Evolutionary conservation across 2,113 vertebrate genomes (phyloP), one percentile per base, ranked within the genome.

Genomic region (Pomatorhinus ruficollis): DNA sequence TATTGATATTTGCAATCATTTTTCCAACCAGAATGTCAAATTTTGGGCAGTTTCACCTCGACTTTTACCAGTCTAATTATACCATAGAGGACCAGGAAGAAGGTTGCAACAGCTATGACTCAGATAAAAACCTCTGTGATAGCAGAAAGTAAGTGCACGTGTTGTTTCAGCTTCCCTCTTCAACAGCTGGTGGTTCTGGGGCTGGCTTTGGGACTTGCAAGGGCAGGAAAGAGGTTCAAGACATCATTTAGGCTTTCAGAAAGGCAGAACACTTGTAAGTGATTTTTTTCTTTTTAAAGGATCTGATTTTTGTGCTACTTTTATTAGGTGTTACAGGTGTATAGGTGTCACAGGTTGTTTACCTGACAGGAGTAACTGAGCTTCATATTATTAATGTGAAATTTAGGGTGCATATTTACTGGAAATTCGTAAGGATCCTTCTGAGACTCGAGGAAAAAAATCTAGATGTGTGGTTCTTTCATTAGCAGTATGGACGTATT

Each of bases 21-120:
- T 91, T 91, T 87, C 64, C 59, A 86, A 59, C 28, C 79, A 98
- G 98, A 93, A 99, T 99, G 99, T 98, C 98, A 49, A 96, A 98
- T 85, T 97, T 98, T 18, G 97, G 97, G 40, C 98, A 98, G 95
- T 97, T 98, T 95, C 97, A 99, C 35, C 60, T 97, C 17, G 98
- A 99, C 87, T 99, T 99, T 97, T 99, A 99, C 96, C 98, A 98
- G 63, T 98, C 99, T 72, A 98, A 98, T 92, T 99, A 99, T 87
- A 97, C 97, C 57, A 97, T 98, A 52, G 98, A 99, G 42, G 97
- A 98, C 66, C 98, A 98, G 63, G 97, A 98, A 45, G 97, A 98
- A 56, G 84, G 45, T 25, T 96, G 52, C n/a, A 95, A 84, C 87
- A 71, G 54, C 83, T 95, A 90, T 21, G 91, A 78, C 31, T 75